These are phyloP conservation scores for Butorides virescens DNA, from an alignment of 2,113 vertebrate species.

Conservation along the genomic window DNA sequence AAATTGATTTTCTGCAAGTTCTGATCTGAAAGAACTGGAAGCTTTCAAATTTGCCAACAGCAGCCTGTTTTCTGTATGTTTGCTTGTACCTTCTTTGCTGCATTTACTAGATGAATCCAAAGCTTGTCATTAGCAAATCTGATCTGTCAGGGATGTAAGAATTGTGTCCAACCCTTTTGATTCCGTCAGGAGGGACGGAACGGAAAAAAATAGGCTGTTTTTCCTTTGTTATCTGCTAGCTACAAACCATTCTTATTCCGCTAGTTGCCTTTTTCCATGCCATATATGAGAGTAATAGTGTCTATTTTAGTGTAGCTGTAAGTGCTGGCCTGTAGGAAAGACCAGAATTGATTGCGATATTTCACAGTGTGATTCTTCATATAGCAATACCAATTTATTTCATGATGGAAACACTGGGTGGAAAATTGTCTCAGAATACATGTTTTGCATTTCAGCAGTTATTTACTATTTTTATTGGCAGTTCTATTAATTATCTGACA, in stretches of 20 bases:
- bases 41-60: slow-evolving; percentile 44
- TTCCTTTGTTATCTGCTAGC: background rate
- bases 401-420: background rate
- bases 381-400: background rate
- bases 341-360: background rate
- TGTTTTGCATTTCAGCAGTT: background rate
- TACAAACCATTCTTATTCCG: background rate
- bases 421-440: background rate
- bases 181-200: background rate
- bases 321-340: background rate
- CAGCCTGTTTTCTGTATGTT: slow-evolving; percentile 19
- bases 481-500: background rate
- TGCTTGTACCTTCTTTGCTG: background rate
- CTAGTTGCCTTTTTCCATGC: background rate
- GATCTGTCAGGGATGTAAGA: background rate
- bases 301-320: rapidly evolving
- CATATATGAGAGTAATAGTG: rapidly evolving
- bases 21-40: slow-evolving; percentile 52
- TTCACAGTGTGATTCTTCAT: background rate
- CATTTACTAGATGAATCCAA: slow-evolving; percentile 1
- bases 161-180: background rate
- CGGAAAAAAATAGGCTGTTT: background rate
- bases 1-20: slow-evolving; percentile 67
- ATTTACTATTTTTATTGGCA: background rate
- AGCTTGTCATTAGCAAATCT: slow-evolving; percentile 1